phyloP scores from a whole-genome alignment of 2,113 vertebrate genomes.

The Carollia perspicillata region DNA sequence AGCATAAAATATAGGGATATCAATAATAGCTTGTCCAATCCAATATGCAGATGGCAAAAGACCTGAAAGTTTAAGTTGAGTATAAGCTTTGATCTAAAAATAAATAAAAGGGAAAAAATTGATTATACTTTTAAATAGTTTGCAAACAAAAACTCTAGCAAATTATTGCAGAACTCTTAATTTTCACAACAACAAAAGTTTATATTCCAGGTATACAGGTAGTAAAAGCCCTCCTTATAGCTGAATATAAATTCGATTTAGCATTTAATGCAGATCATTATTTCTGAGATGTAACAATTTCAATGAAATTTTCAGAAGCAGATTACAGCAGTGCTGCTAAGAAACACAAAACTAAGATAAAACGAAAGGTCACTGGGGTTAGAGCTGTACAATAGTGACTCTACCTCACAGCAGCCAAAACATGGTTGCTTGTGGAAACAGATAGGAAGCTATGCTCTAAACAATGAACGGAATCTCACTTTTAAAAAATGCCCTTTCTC shows the following conservation, averaged over 20 bases:
- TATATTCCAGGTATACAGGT: background rate
- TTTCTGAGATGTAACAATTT: background rate
- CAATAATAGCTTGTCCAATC: conserved; percentile 91
- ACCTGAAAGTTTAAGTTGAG: conserved; percentile 93
- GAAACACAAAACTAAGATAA: background rate
- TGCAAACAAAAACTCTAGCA: background rate
- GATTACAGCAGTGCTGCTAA: background rate
- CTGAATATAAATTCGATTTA: background rate
- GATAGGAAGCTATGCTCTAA: background rate
- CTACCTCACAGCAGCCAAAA: background rate
- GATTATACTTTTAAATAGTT: background rate
- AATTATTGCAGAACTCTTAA: background rate
- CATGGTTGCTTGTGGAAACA: background rate
- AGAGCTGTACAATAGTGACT: background rate
- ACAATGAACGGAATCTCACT: background rate
- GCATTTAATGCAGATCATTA: background rate
- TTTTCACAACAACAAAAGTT: background rate
- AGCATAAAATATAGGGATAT: conserved; percentile 91
- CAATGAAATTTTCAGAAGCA: conserved; percentile 7
- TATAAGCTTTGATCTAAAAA: conserved; percentile 92
- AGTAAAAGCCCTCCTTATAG: background rate
- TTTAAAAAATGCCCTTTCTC: background rate
- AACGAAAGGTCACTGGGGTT: background rate
- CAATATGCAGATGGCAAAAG: conserved; percentile 96
- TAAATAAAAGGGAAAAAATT: background rate